Conservation (phyloP, 2,888 invertebrate genomes). For the Drosophila mimetica region DNA sequence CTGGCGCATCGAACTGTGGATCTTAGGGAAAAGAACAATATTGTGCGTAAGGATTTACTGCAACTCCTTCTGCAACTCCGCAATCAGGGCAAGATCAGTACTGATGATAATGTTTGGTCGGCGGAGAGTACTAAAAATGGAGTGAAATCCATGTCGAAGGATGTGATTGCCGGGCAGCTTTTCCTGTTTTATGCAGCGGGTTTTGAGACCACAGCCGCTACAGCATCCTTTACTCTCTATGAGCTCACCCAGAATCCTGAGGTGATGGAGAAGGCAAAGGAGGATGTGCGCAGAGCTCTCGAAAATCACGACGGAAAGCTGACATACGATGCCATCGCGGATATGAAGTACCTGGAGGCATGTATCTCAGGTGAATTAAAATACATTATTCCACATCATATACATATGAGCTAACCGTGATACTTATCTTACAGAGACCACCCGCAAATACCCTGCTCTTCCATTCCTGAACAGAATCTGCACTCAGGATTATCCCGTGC, state of each 20-base stretch:
- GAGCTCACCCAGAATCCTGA: slow-evolving; percentile 84
- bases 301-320: slow-evolving; percentile 80
- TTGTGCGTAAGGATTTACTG: slow-evolving; percentile 84
- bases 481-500: slow-evolving; percentile 80
- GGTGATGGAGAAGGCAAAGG: slow-evolving; percentile 80
- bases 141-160: slow-evolving; percentile 75
- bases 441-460: slow-evolving; percentile 84
- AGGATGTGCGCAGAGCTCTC: slow-evolving; percentile 82
- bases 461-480: slow-evolving; percentile 84
- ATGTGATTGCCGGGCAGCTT: slow-evolving; percentile 83
- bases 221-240: slow-evolving; percentile 83
- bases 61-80: slow-evolving; percentile 84
- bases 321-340: slow-evolving; percentile 84
- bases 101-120: slow-evolving; percentile 73
- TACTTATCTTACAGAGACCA: slow-evolving; percentile 70
- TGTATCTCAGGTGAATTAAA: slow-evolving; percentile 82
- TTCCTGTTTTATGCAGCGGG: slow-evolving; percentile 85
- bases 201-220: slow-evolving; percentile 84
- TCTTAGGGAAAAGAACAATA: slow-evolving; percentile 81
- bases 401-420: too few relatives aligned
- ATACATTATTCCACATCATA: too few relatives aligned
- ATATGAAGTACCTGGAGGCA: slow-evolving; percentile 85
- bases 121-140: slow-evolving; percentile 51
- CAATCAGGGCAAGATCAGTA: slow-evolving; percentile 77
- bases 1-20: slow-evolving; percentile 84